Base-by-base conservation (phyloP, 2,888 invertebrate genomes). In the Branchellion lobata region DNA sequence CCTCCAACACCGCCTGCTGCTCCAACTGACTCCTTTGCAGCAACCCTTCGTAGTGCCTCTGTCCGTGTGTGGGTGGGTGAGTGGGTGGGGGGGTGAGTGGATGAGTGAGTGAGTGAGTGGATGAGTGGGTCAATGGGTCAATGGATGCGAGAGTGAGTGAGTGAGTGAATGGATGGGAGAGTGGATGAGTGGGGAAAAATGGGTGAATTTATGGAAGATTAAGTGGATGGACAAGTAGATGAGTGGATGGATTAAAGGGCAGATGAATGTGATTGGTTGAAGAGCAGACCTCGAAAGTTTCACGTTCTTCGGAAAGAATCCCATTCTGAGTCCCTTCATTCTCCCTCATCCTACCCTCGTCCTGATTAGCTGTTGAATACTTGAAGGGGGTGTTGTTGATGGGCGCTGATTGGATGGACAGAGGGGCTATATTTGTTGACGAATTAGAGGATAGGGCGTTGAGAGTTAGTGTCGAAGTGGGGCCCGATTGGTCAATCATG, bases 341-440 rank as follows among this genome's bases (percentile, higher is more conserved):
- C 21, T 24, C 5, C 21, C 21, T 57, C 61, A 3, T n/a, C 71
- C 86, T 82, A 14, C 82, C 81, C 21, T 82, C 81, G 14, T 83
- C 82, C 29, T 85, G 84, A 73, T 85, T 83, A 29, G 21, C 29
- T 2, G 11, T 34, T 29, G 85, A 82, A 65, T 84, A 84, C n/a
- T 86, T 57, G 24, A 57, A 57, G 5, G 61, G 61, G 3, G n/a
- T 57, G 21, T 57, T 24, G 21, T n/a, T 57, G 61, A 57, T n/a
- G 3, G 61, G 61, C 3, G 61, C 61, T 57, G 61, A 57, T 24
- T 57, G 61, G 14, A 57, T 57, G 8, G n/a, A 5, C 5, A 5
- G 21, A 24, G 5, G 8, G 3, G 24, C 5, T 5, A 18, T 24
- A 24, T n/a, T 57, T 5, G 61, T 57, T n/a, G 61, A 57, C 24